Base-by-base conservation (phyloP, 2,797 vertebrate genomes). In the Syngnathus rostellatus region DNA sequence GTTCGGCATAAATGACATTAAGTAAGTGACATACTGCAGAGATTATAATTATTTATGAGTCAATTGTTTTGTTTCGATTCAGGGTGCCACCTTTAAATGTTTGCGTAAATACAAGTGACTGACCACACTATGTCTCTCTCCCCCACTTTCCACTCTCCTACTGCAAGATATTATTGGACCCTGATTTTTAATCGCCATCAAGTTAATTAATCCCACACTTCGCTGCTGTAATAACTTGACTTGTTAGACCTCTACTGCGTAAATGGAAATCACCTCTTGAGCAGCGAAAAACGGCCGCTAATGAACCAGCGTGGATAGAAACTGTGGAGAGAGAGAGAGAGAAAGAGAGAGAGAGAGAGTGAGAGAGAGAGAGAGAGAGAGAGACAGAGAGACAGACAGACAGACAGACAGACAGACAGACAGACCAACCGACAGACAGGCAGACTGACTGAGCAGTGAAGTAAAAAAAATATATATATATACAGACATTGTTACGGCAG, bases 171-270 rank as follows among this genome's bases (percentile, higher is more conserved):
- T 84, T 67, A 67, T 83, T 65, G 50, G 77, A 70, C 66, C 72
- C 37, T 50, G 72, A 71, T 83, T 83, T 78, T 79, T 89, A 89
- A 89, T 90, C 75, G 68, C 72, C 76, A 72, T 71, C 71, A 74
- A 88, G 80, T 89, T 91, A 89, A 92, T 91, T 90, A 90, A 90
- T 89, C 87, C 85, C 83, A 85, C 80, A 86, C 85, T 90, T 77
- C 74, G 85, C 86, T 83, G 84, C 80, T 77, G 79, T 87, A 88
- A 89, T 89, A 88, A 86, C 82, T 82, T 83, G 79, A 90, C 87
- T 85, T 77, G 77, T 85, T 83, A 86, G 85, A 88, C 85, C 82
- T 85, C 77, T 75, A 71, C 73, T 63, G 64, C 63, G 72, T 68
- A 83, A 88, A 89, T 85, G 85, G 83, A 84, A 82, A 83, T 80